Base-by-base conservation (phyloP, 1,140 invertebrate genomes). In the Drosophila neocordata region DNA sequence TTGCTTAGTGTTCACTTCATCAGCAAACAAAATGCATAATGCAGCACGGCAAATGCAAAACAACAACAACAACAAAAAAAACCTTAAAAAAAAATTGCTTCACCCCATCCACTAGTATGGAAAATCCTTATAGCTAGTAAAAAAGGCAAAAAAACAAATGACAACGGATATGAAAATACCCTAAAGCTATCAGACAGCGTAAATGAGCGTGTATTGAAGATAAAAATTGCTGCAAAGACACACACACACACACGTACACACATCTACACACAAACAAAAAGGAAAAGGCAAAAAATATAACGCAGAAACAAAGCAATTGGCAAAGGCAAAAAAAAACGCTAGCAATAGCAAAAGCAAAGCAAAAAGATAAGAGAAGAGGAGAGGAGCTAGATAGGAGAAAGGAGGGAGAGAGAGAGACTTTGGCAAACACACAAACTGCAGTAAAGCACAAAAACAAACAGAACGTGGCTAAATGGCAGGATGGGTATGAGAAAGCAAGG, bases 161-260 rank as follows among this genome's bases (percentile, higher is more conserved):
- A 82, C 79, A 88, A 77, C 84, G 84, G 84, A 89, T 89, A 89
- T 89, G 84, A 80, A 80, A 83, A 83, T 80, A 79, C 84, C 85
- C 80, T 66, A 63, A 79, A 83, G 84, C 84, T 68, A 79, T 84
- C 85, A 89, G 85, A 89, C 84, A 72, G 85, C 72, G 85, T 76
- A 84, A 84, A 89, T 89, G 84, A 84, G 85, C 85, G 85, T 89
- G 75, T 81, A 84, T 69, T 89, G 74, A 70, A 81, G 77, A 81
- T 79, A 75, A 77, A 89, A 84, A 76, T 82, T 73, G 73, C 70
- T 74, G 22, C 73, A 61, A 61, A 79, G 60, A 68, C 56, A 20
- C 55, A 38, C 13, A 61, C 41, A 66, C 12, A 72, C 41, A 62
- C 15, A 9, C 18, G 52, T 2, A 58, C n/a, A 20, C 22, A 18